A percentile compares a stretch with the other conserved stretches of the same genome.
These are phyloP conservation scores for Xerus rutilus DNA, from an alignment of 2,797 vertebrate species.

Conservation along the genomic window DNA sequence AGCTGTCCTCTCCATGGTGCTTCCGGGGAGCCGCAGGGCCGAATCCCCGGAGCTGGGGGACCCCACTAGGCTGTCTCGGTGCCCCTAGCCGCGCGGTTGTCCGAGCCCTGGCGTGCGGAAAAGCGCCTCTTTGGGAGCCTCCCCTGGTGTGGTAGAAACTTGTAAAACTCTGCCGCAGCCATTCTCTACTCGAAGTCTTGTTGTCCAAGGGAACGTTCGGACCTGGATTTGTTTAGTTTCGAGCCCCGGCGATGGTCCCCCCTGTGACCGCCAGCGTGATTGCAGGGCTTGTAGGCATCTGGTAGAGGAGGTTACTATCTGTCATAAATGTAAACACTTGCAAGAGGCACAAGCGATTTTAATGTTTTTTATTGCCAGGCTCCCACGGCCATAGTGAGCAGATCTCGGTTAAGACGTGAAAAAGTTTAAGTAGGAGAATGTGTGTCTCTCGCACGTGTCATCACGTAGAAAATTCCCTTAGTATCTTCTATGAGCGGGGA, in stretches of 20 bases:
- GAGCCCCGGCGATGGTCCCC: not conserved
- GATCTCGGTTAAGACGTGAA: not conserved
- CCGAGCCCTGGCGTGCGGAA: not conserved
- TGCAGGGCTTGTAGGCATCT: not conserved
- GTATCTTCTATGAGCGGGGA: not conserved
- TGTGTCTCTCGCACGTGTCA: not conserved
- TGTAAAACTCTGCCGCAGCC: not conserved
- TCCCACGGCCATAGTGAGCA: not conserved
- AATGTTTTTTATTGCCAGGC: not conserved
- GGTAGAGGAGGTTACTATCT: not conserved
- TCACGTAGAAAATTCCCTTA: not conserved
- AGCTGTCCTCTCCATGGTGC: not conserved
- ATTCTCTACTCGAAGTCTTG: not conserved
- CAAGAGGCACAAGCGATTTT: not conserved
- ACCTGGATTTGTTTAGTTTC: not conserved
- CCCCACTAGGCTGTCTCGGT: not conserved
- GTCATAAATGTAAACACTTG: not conserved
- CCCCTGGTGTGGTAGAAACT: not conserved
- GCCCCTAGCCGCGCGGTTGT: not conserved
- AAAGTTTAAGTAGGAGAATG: not conserved
- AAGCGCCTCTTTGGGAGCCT: not conserved
- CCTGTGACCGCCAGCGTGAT: not conserved
- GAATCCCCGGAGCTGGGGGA: not conserved
- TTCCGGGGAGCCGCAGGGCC: not conserved
- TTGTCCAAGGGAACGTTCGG: not conserved